phyloP scores from a whole-genome alignment of 2,797 vertebrate species.

The Petrocephalus sullivani region DNA sequence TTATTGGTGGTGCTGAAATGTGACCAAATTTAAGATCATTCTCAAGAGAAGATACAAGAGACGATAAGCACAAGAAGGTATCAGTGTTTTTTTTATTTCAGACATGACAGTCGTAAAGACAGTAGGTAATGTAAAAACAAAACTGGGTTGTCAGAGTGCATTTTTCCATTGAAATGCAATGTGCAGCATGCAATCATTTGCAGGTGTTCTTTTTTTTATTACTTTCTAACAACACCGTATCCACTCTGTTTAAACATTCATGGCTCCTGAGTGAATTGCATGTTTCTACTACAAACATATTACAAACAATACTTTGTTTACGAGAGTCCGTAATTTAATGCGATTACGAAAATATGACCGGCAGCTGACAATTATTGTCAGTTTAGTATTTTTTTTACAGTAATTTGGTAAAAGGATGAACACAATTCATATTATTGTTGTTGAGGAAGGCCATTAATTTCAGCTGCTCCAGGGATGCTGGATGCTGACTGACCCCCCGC shows the following conservation, averaged over 20 bases:
- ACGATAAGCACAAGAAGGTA: neutral
- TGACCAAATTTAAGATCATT: neutral
- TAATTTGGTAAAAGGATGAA: neutral
- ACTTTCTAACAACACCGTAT: constrained; percentile 11
- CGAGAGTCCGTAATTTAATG: neutral
- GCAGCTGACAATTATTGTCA: neutral
- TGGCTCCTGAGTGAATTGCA: constrained; percentile 10
- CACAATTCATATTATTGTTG: neutral
- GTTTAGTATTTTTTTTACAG: neutral
- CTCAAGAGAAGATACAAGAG: neutral
- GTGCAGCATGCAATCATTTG: neutral
- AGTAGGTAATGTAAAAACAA: neutral
- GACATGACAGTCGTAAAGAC: neutral
- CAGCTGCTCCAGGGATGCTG: neutral
- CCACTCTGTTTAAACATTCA: neutral
- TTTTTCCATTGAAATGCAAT: neutral
- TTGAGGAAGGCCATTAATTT: neutral
- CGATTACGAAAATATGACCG: neutral
- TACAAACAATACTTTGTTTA: constrained; percentile 5
- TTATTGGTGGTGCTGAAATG: neutral
- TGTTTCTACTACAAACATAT: constrained; percentile 1
- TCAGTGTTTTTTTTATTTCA: neutral
- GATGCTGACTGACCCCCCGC: neutral
- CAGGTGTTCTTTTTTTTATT: constrained; percentile 10
- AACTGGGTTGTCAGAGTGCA: neutral